Conservation (phyloP, 2,113 vertebrate genomes). For the Hydrolagus affinis region DNA sequence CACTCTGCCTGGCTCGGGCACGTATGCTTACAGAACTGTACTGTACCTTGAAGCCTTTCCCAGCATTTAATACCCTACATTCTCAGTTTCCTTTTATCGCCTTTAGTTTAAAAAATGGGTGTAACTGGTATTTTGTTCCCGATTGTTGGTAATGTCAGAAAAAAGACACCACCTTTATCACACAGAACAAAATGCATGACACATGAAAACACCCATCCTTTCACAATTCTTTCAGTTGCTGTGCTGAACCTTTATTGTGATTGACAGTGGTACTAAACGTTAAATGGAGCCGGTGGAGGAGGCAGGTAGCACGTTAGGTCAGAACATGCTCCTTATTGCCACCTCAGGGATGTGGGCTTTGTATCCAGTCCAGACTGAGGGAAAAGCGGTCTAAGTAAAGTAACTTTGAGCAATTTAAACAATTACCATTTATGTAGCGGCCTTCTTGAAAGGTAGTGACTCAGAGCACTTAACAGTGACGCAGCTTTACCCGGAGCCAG, state of each 20-base stretch:
- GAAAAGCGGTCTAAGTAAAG: too few relatives aligned
- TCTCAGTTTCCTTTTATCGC: not conserved
- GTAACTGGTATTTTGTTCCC: too few relatives aligned
- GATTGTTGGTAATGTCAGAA: not conserved
- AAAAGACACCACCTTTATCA: not conserved
- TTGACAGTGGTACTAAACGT: not conserved
- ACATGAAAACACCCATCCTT: not conserved
- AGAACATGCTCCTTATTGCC: too few relatives aligned
- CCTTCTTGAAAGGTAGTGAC: too few relatives aligned
- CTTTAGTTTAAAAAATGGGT: not conserved
- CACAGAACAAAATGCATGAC: not conserved
- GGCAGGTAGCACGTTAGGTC: not conserved
- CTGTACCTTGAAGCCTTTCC: not conserved
- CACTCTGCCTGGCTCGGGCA: not conserved
- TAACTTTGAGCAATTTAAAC: too few relatives aligned
- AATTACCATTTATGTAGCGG: too few relatives aligned
- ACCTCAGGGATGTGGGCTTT: not conserved
- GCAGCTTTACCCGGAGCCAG: too few relatives aligned
- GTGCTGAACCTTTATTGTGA: not conserved
- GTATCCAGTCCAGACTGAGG: not conserved
- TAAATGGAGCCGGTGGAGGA: not conserved
- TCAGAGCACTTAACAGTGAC: too few relatives aligned
- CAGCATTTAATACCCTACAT: not conserved
- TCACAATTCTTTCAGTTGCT: not conserved
- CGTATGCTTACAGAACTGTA: not conserved